A percentile compares a stretch with the other conserved stretches of the same genome.
Evolutionary conservation across 2,888 invertebrate genomes (phyloP).

Genomic region (Erannis defoliaria): DNA sequence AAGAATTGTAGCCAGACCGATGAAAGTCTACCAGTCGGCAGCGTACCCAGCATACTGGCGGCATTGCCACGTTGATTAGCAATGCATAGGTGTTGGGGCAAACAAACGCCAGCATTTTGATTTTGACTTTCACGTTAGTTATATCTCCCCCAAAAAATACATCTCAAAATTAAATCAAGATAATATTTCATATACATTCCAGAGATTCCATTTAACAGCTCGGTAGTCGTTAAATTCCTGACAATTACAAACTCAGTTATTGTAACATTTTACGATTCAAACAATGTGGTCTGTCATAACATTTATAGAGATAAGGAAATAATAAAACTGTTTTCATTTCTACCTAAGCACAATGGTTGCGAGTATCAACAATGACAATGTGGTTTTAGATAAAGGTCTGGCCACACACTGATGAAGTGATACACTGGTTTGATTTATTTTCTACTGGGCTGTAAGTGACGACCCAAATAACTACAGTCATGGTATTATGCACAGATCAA

Average conservation of each 20-base stretch:
- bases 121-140: too few relatives aligned
- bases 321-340: conserved; percentile 31
- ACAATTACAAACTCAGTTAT: conserved; percentile 19
- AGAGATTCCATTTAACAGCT: conserved; percentile 8
- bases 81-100: too few relatives aligned
- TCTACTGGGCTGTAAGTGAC: not conserved
- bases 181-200: conserved; percentile 1
- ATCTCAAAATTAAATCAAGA: not conserved
- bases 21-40: too few relatives aligned
- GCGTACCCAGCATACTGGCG: too few relatives aligned
- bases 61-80: too few relatives aligned
- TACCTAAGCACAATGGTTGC: conserved; percentile 16
- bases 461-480: not conserved
- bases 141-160: too few relatives aligned
- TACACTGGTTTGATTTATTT: not conserved
- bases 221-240: conserved; percentile 5
- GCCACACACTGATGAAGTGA: not conserved
- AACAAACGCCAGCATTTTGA: too few relatives aligned
- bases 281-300: conserved; percentile 29
- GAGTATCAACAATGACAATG: conserved; percentile 24
- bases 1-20: too few relatives aligned
- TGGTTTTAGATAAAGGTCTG: conserved; percentile 8
- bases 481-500: too few relatives aligned
- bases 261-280: conserved; percentile 17
- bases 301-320: conserved; percentile 31